A percentile compares a stretch with the other conserved stretches of the same genome.
Evolutionary conservation across 1,140 invertebrate species (phyloP).

Genomic region (Drosophila equinoxialis): DNA sequence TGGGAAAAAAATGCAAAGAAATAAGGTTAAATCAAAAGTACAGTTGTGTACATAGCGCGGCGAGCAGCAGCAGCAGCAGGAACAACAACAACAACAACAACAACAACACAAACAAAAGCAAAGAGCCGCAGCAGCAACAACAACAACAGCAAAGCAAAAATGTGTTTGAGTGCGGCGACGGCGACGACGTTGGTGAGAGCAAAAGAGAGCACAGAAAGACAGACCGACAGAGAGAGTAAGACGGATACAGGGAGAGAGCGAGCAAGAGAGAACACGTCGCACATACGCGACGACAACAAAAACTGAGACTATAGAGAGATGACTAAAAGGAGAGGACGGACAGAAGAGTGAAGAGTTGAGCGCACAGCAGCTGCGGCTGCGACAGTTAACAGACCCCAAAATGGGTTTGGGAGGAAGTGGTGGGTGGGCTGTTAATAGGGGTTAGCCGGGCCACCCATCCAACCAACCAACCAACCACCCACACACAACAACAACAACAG

Average conservation of each 20-base stretch:
- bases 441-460: slow-evolving; percentile 60
- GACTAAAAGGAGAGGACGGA: slow-evolving; percentile 34
- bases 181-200: slow-evolving; percentile 48
- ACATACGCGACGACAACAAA: slow-evolving; percentile 73
- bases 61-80: slow-evolving; percentile 62
- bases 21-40: slow-evolving; percentile 82
- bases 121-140: slow-evolving; percentile 44
- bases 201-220: slow-evolving; percentile 42
- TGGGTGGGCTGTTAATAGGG: slow-evolving; percentile 15
- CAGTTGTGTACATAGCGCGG: slow-evolving; percentile 79
- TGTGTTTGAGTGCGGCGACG: slow-evolving; percentile 77
- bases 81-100: too few species aligned
- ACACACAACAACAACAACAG: slow-evolving; percentile 20
- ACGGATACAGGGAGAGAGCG: slow-evolving; percentile 34
- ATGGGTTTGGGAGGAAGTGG: background rate
- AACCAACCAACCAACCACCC: background rate
- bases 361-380: slow-evolving; percentile 34
- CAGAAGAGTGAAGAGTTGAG: slow-evolving; percentile 39
- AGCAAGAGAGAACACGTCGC: slow-evolving; percentile 60
- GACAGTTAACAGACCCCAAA: slow-evolving; percentile 29
- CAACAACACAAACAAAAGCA: slow-evolving; percentile 70
- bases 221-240: slow-evolving; percentile 27
- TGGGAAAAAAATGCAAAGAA: slow-evolving; percentile 61
- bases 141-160: slow-evolving; percentile 63
- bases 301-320: slow-evolving; percentile 20